A percentile compares a stretch with the other conserved stretches of the same genome.
Evolutionary conservation across 2,888 invertebrate genomes (phyloP).

Genomic region (Phorcus lineatus): DNA sequence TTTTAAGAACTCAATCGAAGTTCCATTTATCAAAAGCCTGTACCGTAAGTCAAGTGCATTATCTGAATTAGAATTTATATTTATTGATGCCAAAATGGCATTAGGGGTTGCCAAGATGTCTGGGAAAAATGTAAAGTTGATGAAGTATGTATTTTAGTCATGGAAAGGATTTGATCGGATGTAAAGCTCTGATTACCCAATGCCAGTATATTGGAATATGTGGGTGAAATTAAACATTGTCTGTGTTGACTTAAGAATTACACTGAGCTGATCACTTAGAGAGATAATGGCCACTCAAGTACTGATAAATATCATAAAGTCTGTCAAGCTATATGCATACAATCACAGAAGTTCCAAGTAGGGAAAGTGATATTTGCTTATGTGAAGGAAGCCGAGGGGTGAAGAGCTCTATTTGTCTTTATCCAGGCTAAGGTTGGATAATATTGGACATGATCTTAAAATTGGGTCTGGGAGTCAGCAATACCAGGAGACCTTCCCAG

Average conservation of each 20-base stretch:
- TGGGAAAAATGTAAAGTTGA: no score
- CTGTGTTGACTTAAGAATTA: conserved; percentile 1
- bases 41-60: no score
- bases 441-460: background rate
- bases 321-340: background rate
- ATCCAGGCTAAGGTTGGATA: background rate
- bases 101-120: no score
- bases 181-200: no score
- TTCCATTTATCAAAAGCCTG: no score
- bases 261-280: background rate
- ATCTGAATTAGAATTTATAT: no score
- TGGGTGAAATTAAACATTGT: background rate
- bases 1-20: no score
- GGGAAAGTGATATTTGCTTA: background rate
- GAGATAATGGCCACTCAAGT: background rate
- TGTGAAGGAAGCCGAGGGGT: background rate
- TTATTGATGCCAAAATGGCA: no score
- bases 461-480: background rate
- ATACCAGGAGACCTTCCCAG: background rate
- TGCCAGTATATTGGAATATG: background rate
- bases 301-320: background rate
- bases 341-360: background rate
- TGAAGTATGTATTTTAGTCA: no score
- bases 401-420: background rate
- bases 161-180: no score